phyloP scores from a whole-genome alignment of 2,888 invertebrate species.

The Ganaspis brasiliensis region DNA sequence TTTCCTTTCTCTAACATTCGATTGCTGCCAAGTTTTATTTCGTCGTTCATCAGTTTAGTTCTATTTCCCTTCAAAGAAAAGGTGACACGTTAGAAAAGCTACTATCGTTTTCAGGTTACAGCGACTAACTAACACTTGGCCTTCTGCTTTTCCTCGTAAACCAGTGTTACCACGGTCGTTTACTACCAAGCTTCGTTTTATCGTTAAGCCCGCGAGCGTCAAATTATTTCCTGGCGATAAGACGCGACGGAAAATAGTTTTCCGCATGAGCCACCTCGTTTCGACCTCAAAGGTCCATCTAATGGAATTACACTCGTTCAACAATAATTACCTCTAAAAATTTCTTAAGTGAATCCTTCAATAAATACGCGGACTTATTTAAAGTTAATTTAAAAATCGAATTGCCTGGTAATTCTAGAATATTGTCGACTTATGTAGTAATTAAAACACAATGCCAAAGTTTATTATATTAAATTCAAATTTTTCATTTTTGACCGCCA shows the following conservation, averaged over 20 bases:
- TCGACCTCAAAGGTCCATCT: constrained; percentile 26
- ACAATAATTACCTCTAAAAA: constrained; percentile 23
- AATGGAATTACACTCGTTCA: constrained; percentile 35
- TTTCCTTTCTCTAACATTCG: neutral
- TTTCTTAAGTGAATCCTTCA: neutral
- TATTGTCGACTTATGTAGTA: no score
- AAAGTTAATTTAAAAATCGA: neutral
- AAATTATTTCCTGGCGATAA: constrained; percentile 38
- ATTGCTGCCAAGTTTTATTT: neutral
- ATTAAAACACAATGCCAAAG: no score
- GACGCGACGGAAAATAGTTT: constrained; percentile 38
- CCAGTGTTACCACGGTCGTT: constrained; percentile 41
- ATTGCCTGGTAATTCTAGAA: no score
- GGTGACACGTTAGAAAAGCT: neutral
- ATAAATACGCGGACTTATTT: neutral
- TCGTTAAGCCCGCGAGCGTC: constrained; percentile 41
- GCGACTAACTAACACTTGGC: neutral
- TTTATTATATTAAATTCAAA: no score
- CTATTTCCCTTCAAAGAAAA: neutral
- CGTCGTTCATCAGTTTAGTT: neutral
- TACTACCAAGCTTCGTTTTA: constrained; percentile 39
- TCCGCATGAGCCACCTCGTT: constrained; percentile 35
- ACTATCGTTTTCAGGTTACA: constrained; percentile 10
- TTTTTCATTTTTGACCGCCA: no score
- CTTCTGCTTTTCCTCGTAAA: constrained; percentile 26